Evolutionary conservation across 1,140 invertebrate genomes (phyloP).

Genomic region (Aphelenchoides avenae): DNA sequence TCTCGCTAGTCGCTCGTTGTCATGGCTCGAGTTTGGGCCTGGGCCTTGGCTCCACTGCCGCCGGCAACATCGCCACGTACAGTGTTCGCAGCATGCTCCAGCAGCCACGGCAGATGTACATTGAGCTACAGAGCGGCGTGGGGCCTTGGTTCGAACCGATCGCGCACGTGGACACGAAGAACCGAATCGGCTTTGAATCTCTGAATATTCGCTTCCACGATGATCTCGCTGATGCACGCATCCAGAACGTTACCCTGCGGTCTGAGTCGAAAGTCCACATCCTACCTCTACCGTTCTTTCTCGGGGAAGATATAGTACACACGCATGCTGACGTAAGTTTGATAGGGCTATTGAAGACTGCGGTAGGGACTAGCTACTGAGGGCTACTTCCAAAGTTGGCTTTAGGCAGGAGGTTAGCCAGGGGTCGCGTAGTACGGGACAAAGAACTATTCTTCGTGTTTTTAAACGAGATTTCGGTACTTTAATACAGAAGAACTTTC

Average conservation of each 20-base stretch:
- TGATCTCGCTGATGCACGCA: slow-evolving; percentile 20
- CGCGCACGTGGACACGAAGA: slow-evolving; percentile 21
- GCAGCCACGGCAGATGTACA: slow-evolving; percentile 16
- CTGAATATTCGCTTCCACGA: slow-evolving; percentile 24
- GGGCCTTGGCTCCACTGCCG: slow-evolving; percentile 11
- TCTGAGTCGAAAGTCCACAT: slow-evolving; percentile 9
- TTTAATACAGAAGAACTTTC: no score
- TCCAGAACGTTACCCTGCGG: slow-evolving; percentile 15
- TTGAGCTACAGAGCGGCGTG: slow-evolving; percentile 10
- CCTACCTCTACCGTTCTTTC: slow-evolving; percentile 26
- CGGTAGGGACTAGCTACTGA: no score
- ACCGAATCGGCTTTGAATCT: slow-evolving; percentile 2
- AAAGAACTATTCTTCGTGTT: no score
- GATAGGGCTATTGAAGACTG: no score
- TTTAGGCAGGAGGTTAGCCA: no score
- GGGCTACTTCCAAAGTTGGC: no score
- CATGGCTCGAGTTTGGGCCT: slow-evolving; percentile 14
- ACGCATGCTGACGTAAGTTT: slow-evolving; percentile 23
- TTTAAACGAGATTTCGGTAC: no score
- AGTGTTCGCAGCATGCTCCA: slow-evolving; percentile 17
- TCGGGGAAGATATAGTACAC: slow-evolving; percentile 26
- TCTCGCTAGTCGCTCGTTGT: neutral
- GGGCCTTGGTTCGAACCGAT: slow-evolving; percentile 29
- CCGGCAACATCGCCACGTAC: slow-evolving; percentile 17
- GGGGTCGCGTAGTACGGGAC: no score